Evolutionary conservation across 2,888 invertebrate genomes (phyloP), one percentile per base, ranked within the genome.

Genomic region (Caenorhabditis panamensis): DNA sequence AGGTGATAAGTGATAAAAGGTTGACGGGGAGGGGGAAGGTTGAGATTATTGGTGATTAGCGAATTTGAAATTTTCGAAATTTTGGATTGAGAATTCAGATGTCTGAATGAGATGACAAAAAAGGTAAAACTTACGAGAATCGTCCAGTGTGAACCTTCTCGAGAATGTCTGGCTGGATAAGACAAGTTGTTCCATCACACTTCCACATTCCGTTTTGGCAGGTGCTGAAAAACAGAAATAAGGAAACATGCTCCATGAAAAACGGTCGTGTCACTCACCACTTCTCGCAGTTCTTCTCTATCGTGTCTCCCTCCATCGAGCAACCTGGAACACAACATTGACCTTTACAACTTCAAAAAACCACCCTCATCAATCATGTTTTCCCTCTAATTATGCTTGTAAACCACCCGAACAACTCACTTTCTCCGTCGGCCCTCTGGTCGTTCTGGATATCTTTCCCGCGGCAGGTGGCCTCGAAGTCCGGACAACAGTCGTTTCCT

Each of bases 401-500:
- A 36, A 36, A 36, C 36, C 5, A 36, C 11, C 59, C 0, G 31
- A 41, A 58, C 36, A 54, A 59, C 80, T 5, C 16, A 83, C 84
- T 79, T 59, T 84, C 68, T 49, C 84, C 63, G 22, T 66, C 69
- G 26, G 61, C 36, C 51, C 58, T 28, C 44, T 51, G 59, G 36
- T 62, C 71, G 63, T 69, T 68, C 59, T 64, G 64, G 36, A 63
- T 63, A 47, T 68, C 73, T 59, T 64, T 64, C n/a, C 94, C 94
- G 84, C 92, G 92, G 90, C 97, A 97, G 81, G 94, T 94, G 0
- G 93, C 92, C 91, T 93, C 94, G 91, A 94, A 97, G 92, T 97
- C 97, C 0, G 97, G 97, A 90, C 97, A 97, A 91, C 97, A 97
- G 91, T 97, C 97, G 86, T 94, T 94, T 44, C 93, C 93, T 11